Conservation (phyloP, 2,113 vertebrate genomes). For the Passer montanus region DNA sequence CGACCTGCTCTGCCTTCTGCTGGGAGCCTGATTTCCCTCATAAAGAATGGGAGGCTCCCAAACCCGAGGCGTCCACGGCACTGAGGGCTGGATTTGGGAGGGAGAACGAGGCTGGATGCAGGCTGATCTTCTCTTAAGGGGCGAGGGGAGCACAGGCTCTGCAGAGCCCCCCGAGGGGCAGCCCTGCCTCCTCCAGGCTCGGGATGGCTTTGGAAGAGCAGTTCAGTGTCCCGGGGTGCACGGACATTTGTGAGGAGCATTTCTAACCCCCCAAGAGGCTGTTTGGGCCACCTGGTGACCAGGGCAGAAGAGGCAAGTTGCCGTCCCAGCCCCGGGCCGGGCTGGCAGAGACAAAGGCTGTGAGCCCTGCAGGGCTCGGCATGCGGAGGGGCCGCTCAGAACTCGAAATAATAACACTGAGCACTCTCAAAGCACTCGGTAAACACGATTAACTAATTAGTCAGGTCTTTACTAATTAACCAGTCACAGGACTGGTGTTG, state of each 20-base stretch:
- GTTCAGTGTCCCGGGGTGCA: neutral
- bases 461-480: constrained; percentile 65
- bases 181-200: neutral
- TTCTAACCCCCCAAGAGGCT: neutral
- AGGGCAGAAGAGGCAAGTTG: neutral
- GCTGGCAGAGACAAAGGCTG: neutral
- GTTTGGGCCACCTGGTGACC: neutral
- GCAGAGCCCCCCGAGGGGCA: neutral
- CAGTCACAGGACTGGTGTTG: constrained; percentile 50
- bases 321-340: neutral
- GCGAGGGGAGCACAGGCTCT: neutral
- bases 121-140: neutral
- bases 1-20: neutral
- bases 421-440: constrained; percentile 33
- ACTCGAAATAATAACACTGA: constrained; percentile 51
- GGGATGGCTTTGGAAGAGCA: neutral
- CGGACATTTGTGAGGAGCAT: neutral
- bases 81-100: neutral
- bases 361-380: neutral
- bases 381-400: neutral
- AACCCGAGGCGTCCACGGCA: rapidly evolving
- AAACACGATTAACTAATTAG: constrained; percentile 67
- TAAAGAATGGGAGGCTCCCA: rapidly evolving
- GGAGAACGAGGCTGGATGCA: neutral
- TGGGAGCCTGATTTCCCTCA: neutral